Base-by-base conservation (phyloP, 2,888 invertebrate genomes). In the Elegia similella region DNA sequence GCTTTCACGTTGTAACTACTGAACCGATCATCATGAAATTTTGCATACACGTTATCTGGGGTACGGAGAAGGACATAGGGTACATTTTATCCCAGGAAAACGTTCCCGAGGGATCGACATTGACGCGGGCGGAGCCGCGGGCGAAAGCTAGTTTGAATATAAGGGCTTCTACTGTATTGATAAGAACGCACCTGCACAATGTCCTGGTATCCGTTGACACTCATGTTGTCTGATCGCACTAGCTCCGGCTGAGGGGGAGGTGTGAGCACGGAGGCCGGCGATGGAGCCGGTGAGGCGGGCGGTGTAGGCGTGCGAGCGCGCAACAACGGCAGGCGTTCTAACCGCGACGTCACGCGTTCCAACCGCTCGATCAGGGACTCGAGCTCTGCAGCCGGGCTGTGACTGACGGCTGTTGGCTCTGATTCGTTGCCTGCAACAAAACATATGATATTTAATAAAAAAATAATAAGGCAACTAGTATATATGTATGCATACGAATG, bases 161-260 rank as follows among this genome's bases (percentile, higher is more conserved):
- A n/a, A 23, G 23, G 23, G 2, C 2, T 23, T 23, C 5, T 23
- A 23, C 23, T 3, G 23, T 23, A 23, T 23, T 23, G 5, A 46
- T 8, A 12, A 44, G 17, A 16, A 56, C 70, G 62, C 58, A 92
- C 92, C 85, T 88, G 90, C 63, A 96, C 80, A 64, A 97, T 92
- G 78, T 96, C 95, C 75, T 94, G 93, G 80, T 94, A 97, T 15
- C 95, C 96, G 73, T 93, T 92, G 66, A 96, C 93, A 77, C 96
- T 96, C 97, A 97, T 97, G 67, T 74, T 88, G 78, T 76, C 80
- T 42, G 56, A 48, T 42, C 29, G 56, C 17, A 48, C n/a, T 8
- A 74, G 68, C 29, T 74, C 73, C 59, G 29, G 56, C n/a, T 73
- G 67, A 61, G 79, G 63, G 62, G 76, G 62, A 12, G 83, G 78